These are phyloP conservation scores for Drosophila meridionalis DNA, from an alignment of 2,888 invertebrate species.

Conservation along the genomic window DNA sequence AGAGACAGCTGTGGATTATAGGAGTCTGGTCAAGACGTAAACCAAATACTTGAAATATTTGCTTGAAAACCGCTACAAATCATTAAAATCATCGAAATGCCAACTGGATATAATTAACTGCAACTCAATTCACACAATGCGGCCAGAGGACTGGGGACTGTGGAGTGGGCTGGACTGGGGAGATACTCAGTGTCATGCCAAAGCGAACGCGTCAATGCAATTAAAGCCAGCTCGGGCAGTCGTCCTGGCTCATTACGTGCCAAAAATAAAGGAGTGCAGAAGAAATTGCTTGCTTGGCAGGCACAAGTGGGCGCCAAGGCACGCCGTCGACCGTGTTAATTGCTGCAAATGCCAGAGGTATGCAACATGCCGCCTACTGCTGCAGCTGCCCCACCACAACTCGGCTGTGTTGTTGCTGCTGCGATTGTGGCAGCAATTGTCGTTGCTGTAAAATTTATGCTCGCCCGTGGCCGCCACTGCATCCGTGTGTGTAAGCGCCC, in stretches of 20 bases:
- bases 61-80: slow-evolving; percentile 69
- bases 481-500: slow-evolving; percentile 15
- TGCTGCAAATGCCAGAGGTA: slow-evolving; percentile 78
- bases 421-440: slow-evolving; percentile 39
- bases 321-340: slow-evolving; percentile 78
- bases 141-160: background rate
- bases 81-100: slow-evolving; percentile 76
- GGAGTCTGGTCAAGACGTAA: slow-evolving; percentile 44
- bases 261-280: slow-evolving; percentile 30
- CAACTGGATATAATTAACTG: slow-evolving; percentile 74
- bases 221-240: slow-evolving; percentile 60
- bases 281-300: slow-evolving; percentile 52
- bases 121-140: slow-evolving; percentile 67
- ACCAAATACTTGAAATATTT: slow-evolving; percentile 59
- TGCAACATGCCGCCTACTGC: slow-evolving; percentile 52
- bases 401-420: slow-evolving; percentile 4
- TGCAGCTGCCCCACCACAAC: background rate
- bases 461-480: slow-evolving; percentile 40
- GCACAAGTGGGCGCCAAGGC: slow-evolving; percentile 78
- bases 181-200: slow-evolving; percentile 57
- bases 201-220: slow-evolving; percentile 75
- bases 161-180: background rate
- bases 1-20: background rate
- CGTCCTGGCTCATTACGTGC: slow-evolving; percentile 78
- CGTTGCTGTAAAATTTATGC: slow-evolving; percentile 66